Evolutionary conservation across 2,888 invertebrate species (phyloP).

Genomic region (Scaptomyza flava): DNA sequence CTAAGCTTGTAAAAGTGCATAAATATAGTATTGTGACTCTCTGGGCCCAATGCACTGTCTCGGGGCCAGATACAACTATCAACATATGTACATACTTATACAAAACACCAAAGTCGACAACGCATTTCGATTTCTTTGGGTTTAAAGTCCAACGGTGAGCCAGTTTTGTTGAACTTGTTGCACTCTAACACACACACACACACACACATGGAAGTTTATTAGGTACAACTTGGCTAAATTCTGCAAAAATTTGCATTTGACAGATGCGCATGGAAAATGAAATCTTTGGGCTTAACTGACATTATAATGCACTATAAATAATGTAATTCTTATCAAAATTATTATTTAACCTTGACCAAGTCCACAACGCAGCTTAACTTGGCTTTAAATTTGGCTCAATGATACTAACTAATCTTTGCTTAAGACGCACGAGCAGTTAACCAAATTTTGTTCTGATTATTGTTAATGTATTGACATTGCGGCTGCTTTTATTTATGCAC

Average conservation of each 20-base stretch:
- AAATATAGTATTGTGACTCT: not conserved
- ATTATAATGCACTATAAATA: not conserved
- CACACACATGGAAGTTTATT: not conserved
- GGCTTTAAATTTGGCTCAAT: not conserved
- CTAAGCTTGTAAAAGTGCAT: constrained; percentile 1
- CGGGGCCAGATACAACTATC: not conserved
- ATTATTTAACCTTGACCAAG: constrained; percentile 27
- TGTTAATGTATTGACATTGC: not conserved
- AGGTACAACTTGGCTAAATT: not conserved
- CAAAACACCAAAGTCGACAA: not conserved
- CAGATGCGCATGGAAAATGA: not conserved
- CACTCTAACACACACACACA: not conserved
- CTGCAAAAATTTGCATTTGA: not conserved
- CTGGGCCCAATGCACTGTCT: constrained; percentile 9
- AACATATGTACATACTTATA: no score
- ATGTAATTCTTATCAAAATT: not conserved
- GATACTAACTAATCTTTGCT: not conserved
- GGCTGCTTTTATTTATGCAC: not conserved
- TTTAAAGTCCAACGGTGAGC: constrained; percentile 7
- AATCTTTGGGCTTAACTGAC: not conserved
- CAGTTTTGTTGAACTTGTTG: constrained; percentile 9
- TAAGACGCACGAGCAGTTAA: not conserved
- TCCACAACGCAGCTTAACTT: constrained; percentile 9
- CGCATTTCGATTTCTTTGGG: constrained; percentile 5
- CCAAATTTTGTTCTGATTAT: not conserved